Conservation (phyloP, 2,113 vertebrate species). For the Tringa solitaria region DNA sequence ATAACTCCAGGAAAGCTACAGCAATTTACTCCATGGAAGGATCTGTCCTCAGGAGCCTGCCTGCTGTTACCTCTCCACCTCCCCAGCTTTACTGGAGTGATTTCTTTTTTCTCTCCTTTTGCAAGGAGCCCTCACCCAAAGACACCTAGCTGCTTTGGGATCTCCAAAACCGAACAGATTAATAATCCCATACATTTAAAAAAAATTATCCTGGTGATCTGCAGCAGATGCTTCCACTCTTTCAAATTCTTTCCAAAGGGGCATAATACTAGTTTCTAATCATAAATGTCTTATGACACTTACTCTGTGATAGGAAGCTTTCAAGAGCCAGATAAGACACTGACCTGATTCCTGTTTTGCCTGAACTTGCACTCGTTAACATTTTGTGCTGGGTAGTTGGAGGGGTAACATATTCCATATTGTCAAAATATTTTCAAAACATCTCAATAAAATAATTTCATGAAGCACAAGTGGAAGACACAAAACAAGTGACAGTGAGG, state of each 20-base stretch:
- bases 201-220: not conserved
- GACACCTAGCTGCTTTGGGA: not conserved
- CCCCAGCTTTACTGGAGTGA: not conserved
- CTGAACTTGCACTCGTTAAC: not conserved
- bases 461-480: not conserved
- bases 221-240: not conserved
- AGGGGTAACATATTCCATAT: not conserved
- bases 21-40: constrained; percentile 42
- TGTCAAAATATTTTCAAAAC: not conserved
- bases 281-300: not conserved
- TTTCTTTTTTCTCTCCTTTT: not conserved
- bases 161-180: not conserved
- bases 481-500: not conserved
- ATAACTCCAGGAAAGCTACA: not conserved
- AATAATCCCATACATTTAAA: not conserved
- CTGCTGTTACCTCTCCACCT: not conserved
- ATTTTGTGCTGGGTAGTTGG: not conserved
- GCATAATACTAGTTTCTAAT: not conserved
- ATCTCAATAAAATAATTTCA: not conserved
- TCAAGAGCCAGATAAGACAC: not conserved
- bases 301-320: not conserved
- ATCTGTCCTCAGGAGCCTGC: not conserved
- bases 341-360: not conserved
- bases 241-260: not conserved
- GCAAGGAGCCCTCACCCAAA: not conserved